These are phyloP conservation scores for Ctenochaetus hawaiiensis DNA, from an alignment of 2,797 vertebrate species.

Conservation along the genomic window DNA sequence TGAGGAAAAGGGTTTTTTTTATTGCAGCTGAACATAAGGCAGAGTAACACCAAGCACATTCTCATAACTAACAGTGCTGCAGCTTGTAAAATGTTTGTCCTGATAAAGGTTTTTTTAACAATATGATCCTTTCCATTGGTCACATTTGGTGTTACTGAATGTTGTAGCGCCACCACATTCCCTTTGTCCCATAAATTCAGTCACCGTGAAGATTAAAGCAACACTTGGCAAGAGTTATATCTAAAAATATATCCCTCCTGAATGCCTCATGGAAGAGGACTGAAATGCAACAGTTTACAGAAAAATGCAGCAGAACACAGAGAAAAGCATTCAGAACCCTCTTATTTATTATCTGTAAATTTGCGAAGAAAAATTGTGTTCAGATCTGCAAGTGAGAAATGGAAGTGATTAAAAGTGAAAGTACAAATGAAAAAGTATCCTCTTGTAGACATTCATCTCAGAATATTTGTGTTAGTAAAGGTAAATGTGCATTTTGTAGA, in stretches of 20 bases:
- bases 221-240: conserved; percentile 26
- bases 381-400: background rate
- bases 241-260: conserved; percentile 15
- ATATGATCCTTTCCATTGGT: conserved; percentile 10
- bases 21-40: background rate
- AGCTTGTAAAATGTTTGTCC: conserved; percentile 6
- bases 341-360: background rate
- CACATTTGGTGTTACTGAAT: conserved; percentile 46
- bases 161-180: background rate
- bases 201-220: conserved; percentile 35
- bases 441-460: no score
- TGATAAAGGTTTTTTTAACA: conserved; percentile 1
- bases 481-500: no score
- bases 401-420: background rate
- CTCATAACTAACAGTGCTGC: background rate
- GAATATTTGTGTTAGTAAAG: no score
- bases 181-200: conserved; percentile 19
- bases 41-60: background rate
- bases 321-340: background rate
- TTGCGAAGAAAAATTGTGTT: background rate
- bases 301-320: no score
- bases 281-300: background rate
- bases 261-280: background rate
- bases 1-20: background rate
- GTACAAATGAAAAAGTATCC: background rate